Base-by-base conservation (phyloP, 2,888 invertebrate genomes). In the Gymnocheta viridis region DNA sequence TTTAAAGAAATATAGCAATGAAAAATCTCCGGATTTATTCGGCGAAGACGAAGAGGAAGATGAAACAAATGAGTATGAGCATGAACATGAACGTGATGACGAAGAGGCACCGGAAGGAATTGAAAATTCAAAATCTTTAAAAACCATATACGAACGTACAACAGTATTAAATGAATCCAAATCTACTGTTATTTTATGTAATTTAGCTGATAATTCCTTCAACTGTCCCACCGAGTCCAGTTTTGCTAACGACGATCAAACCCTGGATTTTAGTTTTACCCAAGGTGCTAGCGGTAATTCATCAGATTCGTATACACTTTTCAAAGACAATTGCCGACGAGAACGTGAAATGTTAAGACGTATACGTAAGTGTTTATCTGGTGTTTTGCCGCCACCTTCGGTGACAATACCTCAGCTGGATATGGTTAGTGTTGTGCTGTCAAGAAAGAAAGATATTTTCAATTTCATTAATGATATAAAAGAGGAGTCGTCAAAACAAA, bases 301-400 rank as follows among this genome's bases (percentile, higher is more conserved):
- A 32, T 56, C 78, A 0, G 85, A 87, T 22, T 69, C 70, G 2
- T 79, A 86, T 62, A 81, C 80, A 0, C 85, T 88, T 24, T 89
- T 88, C 70, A 86, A 88, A 5, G 88, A 89, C 35, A 91, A 91
- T 35, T 89, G 90, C 10, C 87, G 88, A 0, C 87, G 88, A 2
- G 91, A 91, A 72, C 88, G 88, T 19, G 91, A 91, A 69, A 86
- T 91, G 5, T 82, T 90, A 66, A 87, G 89, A 1, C 89, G 91
- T 14, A 89, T 94, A 62, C 93, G 95, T 90, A 94, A 93, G 89
- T 93, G 93, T 58, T 91, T 96, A 9, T 93, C 93, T 86, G 96
- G 96, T 1, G 93, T 96, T 0, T 93, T 95, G 9, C 96, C 96
- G 24, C 96, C 96, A 10, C 96, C 96, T 0, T 95, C 95, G 27